These are phyloP conservation scores for Pristiophorus japonicus DNA, from an alignment of 2,113 vertebrate species.

Conservation along the genomic window DNA sequence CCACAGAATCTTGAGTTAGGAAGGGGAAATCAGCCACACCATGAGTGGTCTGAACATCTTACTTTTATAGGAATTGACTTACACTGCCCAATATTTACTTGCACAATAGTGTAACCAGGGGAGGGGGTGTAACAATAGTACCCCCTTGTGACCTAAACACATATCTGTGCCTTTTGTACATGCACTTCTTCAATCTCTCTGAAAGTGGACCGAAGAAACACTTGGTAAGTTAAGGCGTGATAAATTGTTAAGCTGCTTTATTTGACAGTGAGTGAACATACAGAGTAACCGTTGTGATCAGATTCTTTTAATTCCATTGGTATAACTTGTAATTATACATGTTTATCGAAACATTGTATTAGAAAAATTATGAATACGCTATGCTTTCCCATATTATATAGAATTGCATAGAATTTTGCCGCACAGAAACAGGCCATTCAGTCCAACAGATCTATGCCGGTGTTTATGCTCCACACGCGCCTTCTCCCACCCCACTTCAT, in stretches of 20 bases:
- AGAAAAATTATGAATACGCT: background rate
- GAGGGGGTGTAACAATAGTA: background rate
- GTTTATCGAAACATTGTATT: too few relatives aligned
- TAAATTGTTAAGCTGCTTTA: background rate
- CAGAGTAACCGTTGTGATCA: background rate
- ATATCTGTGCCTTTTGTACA: background rate
- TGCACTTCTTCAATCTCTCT: background rate
- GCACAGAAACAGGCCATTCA: background rate
- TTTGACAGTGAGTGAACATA: background rate
- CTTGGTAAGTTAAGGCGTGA: background rate
- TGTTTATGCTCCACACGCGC: background rate
- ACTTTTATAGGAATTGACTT: background rate
- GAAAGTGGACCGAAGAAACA: background rate
- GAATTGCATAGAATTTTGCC: background rate
- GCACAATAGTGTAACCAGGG: background rate
- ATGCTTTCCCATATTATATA: background rate
- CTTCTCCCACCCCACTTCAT: background rate
- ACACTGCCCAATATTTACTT: background rate
- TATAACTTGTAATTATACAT: background rate
- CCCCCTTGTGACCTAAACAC: background rate
- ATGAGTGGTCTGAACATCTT: background rate
- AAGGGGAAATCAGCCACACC: background rate
- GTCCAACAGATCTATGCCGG: background rate
- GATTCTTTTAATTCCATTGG: background rate
- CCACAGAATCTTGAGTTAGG: background rate